Evolutionary conservation across 2,888 invertebrate species (phyloP).

Genomic region (Cosmia trapezina): DNA sequence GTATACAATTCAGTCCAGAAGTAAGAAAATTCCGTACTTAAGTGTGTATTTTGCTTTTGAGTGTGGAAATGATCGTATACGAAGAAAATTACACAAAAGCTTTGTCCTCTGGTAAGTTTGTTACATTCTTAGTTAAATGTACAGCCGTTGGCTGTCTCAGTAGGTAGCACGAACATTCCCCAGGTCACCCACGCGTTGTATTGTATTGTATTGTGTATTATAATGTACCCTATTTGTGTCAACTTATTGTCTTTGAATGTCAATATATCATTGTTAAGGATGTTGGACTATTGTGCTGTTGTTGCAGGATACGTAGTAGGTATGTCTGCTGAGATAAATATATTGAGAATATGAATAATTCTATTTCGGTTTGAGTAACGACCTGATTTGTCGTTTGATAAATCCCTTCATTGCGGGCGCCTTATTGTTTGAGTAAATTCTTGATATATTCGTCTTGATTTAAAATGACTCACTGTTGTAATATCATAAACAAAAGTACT

Average conservation of each 20-base stretch:
- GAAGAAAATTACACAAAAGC: conserved; percentile 51
- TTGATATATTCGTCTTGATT: conserved; percentile 35
- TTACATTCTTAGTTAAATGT: conserved; percentile 50
- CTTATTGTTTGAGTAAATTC: conserved; percentile 47
- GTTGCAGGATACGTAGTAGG: conserved; percentile 55
- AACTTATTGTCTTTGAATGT: conserved; percentile 75
- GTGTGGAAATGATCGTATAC: conserved; percentile 28
- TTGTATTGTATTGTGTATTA: conserved; percentile 69
- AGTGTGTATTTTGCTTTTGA: conserved; percentile 18
- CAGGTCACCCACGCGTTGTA: conserved; percentile 68
- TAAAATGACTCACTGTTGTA: conserved; percentile 36
- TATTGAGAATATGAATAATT: conserved; percentile 59
- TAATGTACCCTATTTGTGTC: conserved; percentile 75
- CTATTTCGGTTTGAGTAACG: conserved; percentile 54
- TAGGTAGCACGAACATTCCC: conserved; percentile 62
- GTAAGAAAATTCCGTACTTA: conserved; percentile 11
- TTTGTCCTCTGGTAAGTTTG: conserved; percentile 40
- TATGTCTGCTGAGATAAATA: conserved; percentile 56
- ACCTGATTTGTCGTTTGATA: conserved; percentile 55
- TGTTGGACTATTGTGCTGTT: conserved; percentile 64
- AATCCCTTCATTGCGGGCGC: conserved; percentile 33
- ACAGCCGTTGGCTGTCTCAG: conserved; percentile 49
- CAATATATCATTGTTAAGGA: conserved; percentile 70
- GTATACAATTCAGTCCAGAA: not conserved
- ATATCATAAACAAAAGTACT: conserved; percentile 26